Base-by-base conservation (phyloP, 1,140 invertebrate species). In the Acarapis woodi region DNA sequence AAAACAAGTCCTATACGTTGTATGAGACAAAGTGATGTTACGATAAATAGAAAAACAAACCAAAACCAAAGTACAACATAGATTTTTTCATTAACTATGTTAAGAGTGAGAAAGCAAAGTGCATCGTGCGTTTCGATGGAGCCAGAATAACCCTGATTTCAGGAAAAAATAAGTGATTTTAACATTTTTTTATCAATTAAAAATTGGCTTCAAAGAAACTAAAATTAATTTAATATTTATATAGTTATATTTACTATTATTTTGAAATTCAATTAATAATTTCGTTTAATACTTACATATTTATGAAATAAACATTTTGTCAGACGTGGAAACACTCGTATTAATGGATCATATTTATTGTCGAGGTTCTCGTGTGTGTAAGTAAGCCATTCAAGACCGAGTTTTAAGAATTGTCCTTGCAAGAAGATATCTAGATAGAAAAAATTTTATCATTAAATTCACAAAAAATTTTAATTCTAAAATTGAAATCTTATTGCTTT, bases 71-170 rank as follows among this genome's bases (percentile, higher is more conserved):
- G 62, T 58, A 85, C 80, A 6, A 85, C 72, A 61, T 82, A 87
- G 51, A 87, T 83, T 60, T 87, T 87, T 61, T 87, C 82, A 56
- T 90, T 88, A 55, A 88, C 75, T 52, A 87, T 83, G 58, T 80
- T 73, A 22, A 42, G 26, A 20, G 73, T 68, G 36, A 77, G 51
- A 4, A 76, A 59, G 45, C 73, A 78, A 36, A 53, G 46, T 22
- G 46, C 46, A 43, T 54, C 49, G 37, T 72, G 66, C 29, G 62
- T 59, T 37, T 41, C 19, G 0, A 50, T 40, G 15, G 43, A 39
- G 9, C 48, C 48, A 3, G 48, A 49, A 8, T 41, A 33, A 9
- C 48, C 48, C n/a, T n/a, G n/a, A n/a, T n/a, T n/a, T n/a, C 14
- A 8, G 14, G 5, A n/a, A 18, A 35, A 6, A 18, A 18, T 25